Base-by-base conservation (phyloP, 2,113 vertebrate species). In the Montifringilla adamsi region DNA sequence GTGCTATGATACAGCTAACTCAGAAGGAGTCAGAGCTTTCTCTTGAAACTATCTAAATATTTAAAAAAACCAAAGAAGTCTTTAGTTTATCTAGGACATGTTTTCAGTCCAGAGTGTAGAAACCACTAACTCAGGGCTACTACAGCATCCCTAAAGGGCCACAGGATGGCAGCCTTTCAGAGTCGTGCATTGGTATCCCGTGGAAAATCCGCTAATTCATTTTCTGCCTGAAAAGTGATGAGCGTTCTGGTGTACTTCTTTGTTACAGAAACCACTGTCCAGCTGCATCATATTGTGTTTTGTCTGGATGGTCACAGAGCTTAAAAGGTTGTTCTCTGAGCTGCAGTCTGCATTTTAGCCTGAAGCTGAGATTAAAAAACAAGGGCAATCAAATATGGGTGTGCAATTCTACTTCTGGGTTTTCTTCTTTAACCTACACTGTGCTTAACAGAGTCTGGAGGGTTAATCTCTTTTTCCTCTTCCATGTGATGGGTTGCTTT, bases 111-210 rank as follows among this genome's bases (percentile, higher is more conserved):
- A 13, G 33, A 62, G 11, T 31, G 26, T 23, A 80, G 37, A 77
- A 81, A 37, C 17, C 18, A 15, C 37, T 41, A 68, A 30, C 18
- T 47, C 24, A 6, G n/a, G 11, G 10, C 26, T 86, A 5, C 35
- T 78, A 55, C 59, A 91, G 44, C 44, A 47, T 33, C 35, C 41
- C 47, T 33, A 0, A 63, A 70, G 49, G 37, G 81, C 90, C 92
- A 89, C 92, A 87, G 44, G 96, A 60, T 96, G 95, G 90, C 95
- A 96, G 92, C 62, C 81, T 89, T 81, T 91, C 50, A 62, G 89
- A 95, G 55, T 3, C 49, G 21, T 41, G 31, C 22, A 1, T 33
- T 30, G 22, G 41, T 50, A 33, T 6, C 30, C 50, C 18, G 16
- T 39, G 33, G 30, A 44, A 90, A 73, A 84, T 27, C 33, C 53